A percentile compares a stretch with the other conserved stretches of the same genome.
phyloP scores from a whole-genome alignment of 2,888 invertebrate species.

The Mythimna lalbum region DNA sequence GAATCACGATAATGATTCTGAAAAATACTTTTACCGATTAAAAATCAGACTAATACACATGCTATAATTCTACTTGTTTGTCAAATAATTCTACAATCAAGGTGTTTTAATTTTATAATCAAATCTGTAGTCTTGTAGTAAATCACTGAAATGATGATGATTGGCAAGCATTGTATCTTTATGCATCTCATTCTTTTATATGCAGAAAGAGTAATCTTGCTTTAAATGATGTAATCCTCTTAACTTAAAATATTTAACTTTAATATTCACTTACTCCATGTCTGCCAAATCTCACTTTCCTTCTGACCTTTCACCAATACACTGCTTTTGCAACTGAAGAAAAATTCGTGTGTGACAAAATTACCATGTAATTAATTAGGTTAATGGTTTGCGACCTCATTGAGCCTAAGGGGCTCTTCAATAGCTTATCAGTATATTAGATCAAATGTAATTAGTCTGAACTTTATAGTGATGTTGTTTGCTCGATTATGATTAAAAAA shows the following conservation, averaged over 20 bases:
- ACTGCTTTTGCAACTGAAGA: conserved; percentile 45
- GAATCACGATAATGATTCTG: too few species aligned
- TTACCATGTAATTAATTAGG: conserved; percentile 59
- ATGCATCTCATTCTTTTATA: too few species aligned
- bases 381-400: conserved; percentile 44
- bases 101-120: too few species aligned
- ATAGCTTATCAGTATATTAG: conserved; percentile 50
- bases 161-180: too few species aligned
- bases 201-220: too few species aligned
- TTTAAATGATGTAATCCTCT: too few species aligned
- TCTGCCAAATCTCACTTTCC: conserved; percentile 3
- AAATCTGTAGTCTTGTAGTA: too few species aligned
- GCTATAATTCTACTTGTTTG: too few species aligned
- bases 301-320: conserved; percentile 41
- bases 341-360: conserved; percentile 11
- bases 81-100: too few species aligned
- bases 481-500: background rate
- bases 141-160: too few species aligned
- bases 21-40: too few species aligned
- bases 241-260: background rate
- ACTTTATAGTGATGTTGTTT: conserved; percentile 39
- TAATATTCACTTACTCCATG: conserved; percentile 48
- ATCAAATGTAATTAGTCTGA: conserved; percentile 50
- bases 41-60: too few species aligned
- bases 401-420: conserved; percentile 36